Conservation (phyloP, 2,797 vertebrate genomes). For the Cichlasoma orientale region DNA sequence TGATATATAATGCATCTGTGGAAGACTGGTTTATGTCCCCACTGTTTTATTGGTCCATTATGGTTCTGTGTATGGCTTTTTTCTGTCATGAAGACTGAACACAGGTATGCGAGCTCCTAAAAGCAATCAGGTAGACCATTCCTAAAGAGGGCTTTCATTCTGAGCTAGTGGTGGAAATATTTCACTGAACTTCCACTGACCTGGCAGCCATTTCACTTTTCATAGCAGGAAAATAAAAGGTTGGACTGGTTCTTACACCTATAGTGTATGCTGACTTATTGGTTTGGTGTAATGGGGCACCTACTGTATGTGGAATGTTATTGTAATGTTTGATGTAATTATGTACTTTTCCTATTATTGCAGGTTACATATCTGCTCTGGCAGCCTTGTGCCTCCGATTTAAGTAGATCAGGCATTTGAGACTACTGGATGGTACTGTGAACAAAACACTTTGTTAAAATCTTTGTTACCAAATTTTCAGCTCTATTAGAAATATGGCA, state of each 20-base stretch:
- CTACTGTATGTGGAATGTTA: neutral
- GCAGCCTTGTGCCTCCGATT: neutral
- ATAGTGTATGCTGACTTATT: neutral
- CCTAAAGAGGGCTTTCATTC: conserved; percentile 34
- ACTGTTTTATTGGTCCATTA: conserved; percentile 55
- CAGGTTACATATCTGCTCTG: neutral
- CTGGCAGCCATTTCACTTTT: conserved; percentile 14
- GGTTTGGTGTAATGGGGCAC: neutral
- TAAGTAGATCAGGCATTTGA: neutral
- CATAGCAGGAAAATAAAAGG: neutral
- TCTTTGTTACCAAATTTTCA: conserved; percentile 17
- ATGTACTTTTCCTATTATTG: neutral
- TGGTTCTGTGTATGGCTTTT: conserved; percentile 30
- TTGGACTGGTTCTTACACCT: neutral
- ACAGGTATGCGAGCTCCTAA: conserved; percentile 7
- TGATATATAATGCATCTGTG: conserved; percentile 61
- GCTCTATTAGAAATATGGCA: conserved; percentile 32
- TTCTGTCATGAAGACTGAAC: conserved; percentile 33
- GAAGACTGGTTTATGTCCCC: conserved; percentile 39
- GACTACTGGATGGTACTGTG: neutral
- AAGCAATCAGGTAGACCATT: conserved; percentile 26
- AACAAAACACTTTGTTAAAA: conserved; percentile 12
- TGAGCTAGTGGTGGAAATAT: conserved; percentile 24
- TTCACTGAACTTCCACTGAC: conserved; percentile 42
- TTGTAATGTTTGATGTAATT: neutral